Evolutionary conservation across 1,140 invertebrate genomes (phyloP).

Genomic region (Sinella curviseta): DNA sequence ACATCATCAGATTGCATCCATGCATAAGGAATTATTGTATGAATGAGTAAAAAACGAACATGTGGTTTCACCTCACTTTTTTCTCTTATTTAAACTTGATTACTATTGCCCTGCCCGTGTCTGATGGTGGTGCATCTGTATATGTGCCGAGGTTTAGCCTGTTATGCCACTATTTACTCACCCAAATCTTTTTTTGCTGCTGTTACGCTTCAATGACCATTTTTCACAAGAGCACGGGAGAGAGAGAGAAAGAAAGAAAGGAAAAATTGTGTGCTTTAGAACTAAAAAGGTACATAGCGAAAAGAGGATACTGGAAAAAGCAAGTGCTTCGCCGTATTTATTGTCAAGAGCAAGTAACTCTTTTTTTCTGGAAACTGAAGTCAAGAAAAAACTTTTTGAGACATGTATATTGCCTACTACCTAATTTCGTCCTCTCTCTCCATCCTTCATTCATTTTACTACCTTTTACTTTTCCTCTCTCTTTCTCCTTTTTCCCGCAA

Average conservation of each 20-base stretch:
- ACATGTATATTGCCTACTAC: not conserved
- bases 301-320: not conserved
- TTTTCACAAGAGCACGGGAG: not conserved
- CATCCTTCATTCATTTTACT: constrained; percentile 4
- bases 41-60: not conserved
- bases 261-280: not conserved
- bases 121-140: not conserved
- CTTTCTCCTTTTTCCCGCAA: not conserved
- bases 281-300: not conserved
- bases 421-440: constrained; percentile 11
- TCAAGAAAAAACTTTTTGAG: constrained; percentile 3
- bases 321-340: not conserved
- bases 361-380: not conserved
- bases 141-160: too few species aligned
- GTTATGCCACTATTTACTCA: constrained; percentile 1
- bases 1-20: not conserved
- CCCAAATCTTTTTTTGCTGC: not conserved
- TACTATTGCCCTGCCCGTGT: not conserved
- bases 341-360: constrained; percentile 10
- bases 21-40: not conserved
- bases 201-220: not conserved
- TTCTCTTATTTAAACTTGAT: not conserved
- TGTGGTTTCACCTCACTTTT: not conserved
- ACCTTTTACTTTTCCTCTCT: not conserved
- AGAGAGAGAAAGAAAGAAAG: not conserved